Base-by-base conservation (phyloP, 1,140 invertebrate genomes). In the Zaprionus taronus region DNA sequence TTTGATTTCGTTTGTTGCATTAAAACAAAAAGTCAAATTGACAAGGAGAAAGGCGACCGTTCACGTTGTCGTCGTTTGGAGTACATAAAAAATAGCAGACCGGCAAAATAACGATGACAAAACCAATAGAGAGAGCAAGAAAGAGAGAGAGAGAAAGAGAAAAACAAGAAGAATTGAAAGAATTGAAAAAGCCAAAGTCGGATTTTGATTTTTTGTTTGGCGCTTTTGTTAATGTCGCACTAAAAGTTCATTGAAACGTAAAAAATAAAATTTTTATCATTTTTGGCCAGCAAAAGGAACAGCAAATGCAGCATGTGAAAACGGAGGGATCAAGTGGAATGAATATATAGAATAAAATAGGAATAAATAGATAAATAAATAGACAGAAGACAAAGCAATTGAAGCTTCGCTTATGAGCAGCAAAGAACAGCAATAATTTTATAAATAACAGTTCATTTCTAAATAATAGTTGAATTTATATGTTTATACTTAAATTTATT, bases 1-100 rank as follows among this genome's bases (percentile, higher is more conserved):
- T 87, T 81, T 83, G 84, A 79, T 83, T 87, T 81, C 61, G 73
- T 81, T 83, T 60, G 77, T 72, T 71, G 79, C 75, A 84, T 90
- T 81, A 84, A 81, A 81, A 81, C 81, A 89, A 79, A 66, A 87
- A 83, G 64, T 78, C 49, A 80, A 86, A 80, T 71, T 71, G 58
- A 65, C 72, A 71, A 82, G 65, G 62, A 77, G 72, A 80, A 89
- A 76, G 81, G 66, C 70, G 66, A 79, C 81, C 89, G 81, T 89
- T 78, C 81, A 72, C 69, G 56, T 38, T 41, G 36, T 26, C 69
- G 51, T 60, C 41, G 47, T 62, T 65, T 53, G 22, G n/a, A 28
- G 38, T 38, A 63, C 68, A 69, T 77, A 77, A 77, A 77, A 72
- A 66, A 57, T 53, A 38, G 22, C 53, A 61, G 64, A 20, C 4